phyloP scores from a whole-genome alignment of 2,888 invertebrate genomes.

The Philereme transversata region DNA sequence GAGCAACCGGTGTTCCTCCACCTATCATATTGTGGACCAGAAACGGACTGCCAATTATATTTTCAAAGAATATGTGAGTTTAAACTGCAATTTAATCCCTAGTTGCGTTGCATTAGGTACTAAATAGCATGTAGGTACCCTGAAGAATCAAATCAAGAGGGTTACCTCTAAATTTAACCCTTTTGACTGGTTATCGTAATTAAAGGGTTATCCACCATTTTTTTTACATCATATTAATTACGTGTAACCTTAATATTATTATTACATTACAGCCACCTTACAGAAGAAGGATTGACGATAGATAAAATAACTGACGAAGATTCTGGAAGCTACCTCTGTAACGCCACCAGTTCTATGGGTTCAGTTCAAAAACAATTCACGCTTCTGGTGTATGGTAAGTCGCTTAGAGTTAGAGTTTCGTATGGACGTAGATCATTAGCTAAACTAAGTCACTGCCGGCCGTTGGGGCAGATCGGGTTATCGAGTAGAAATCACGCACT shows the following conservation, averaged over 20 bases:
- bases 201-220: no score
- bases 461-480: no score
- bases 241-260: no score
- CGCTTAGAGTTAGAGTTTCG: not conserved
- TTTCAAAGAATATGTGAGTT: conserved; percentile 64
- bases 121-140: no score
- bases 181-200: no score
- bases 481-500: no score
- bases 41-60: conserved; percentile 59
- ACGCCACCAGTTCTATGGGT: conserved; percentile 65
- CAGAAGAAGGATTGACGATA: conserved; percentile 54
- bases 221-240: no score
- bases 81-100: not conserved
- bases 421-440: no score
- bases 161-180: no score
- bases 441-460: no score
- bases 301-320: conserved; percentile 55
- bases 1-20: conserved; percentile 62
- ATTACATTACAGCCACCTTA: conserved; percentile 56
- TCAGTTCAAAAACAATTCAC: conserved; percentile 65
- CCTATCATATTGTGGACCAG: conserved; percentile 76
- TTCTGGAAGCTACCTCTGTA: conserved; percentile 70
- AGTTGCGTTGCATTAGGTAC: no score
- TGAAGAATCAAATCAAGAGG: no score
- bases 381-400: conserved; percentile 71